A percentile compares a stretch with the other conserved stretches of the same genome.
phyloP scores from a whole-genome alignment of 2,888 invertebrate genomes.

The Lamellibrachia satsuma region DNA sequence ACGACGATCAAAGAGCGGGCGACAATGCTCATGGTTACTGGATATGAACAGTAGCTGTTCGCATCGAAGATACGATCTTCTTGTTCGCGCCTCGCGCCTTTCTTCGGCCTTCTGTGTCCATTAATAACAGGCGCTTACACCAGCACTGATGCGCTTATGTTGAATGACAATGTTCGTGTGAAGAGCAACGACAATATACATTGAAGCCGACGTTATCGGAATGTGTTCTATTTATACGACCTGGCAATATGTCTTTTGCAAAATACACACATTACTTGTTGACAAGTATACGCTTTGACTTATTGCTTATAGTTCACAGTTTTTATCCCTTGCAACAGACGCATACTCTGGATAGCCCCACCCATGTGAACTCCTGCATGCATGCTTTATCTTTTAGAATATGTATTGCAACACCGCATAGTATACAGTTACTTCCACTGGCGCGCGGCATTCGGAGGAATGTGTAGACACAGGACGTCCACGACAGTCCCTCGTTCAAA shows the following conservation, averaged over 20 bases:
- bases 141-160: neutral
- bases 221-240: neutral
- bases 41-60: conserved; percentile 17
- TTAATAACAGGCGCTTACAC: neutral
- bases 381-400: neutral
- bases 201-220: neutral
- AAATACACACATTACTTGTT: neutral
- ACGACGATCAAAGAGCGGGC: neutral
- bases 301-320: neutral
- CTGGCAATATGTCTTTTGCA: neutral
- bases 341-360: neutral
- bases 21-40: conserved; percentile 12
- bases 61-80: neutral
- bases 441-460: neutral
- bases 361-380: neutral
- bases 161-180: neutral
- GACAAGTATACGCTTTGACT: neutral
- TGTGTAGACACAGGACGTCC: no score
- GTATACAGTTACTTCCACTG: neutral
- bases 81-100: neutral
- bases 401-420: neutral
- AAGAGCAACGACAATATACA: neutral
- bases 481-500: neutral
- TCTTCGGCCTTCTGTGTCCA: neutral
- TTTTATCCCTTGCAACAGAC: neutral